phyloP scores from a whole-genome alignment of 2,888 invertebrate species.

The Parnassius glacialis region DNA sequence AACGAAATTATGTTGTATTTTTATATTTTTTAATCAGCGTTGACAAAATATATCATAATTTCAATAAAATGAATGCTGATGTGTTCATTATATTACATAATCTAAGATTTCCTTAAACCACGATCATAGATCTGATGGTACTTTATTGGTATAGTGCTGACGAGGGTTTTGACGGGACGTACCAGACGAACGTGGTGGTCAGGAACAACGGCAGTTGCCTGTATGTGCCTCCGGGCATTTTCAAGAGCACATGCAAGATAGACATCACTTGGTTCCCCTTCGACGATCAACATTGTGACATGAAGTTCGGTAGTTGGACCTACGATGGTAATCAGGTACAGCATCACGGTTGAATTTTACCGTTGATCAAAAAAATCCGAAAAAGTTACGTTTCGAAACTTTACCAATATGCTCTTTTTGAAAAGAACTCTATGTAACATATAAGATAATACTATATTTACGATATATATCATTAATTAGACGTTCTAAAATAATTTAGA shows the following conservation, averaged over 20 bases:
- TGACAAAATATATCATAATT: too few species aligned
- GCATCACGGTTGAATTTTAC: conserved; percentile 20
- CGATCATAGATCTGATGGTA: conserved; percentile 38
- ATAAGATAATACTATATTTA: too few species aligned
- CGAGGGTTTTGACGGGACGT: conserved; percentile 99
- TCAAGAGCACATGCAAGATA: conserved; percentile 99
- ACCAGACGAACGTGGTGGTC: conserved; percentile 99
- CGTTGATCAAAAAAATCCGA: conserved; percentile 3
- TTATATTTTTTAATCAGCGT: too few species aligned
- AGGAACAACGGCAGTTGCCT: conserved; percentile 98
- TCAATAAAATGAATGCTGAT: too few species aligned
- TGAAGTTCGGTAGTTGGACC: conserved; percentile 99
- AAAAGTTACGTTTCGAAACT: conserved; percentile 1
- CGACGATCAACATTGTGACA: conserved; percentile 99
- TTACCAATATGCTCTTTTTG: conserved; percentile 11
- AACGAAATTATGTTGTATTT: too few species aligned
- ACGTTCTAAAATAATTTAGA: too few species aligned
- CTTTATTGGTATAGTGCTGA: conserved; percentile 91
- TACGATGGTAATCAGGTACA: conserved; percentile 98
- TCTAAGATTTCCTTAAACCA: neutral
- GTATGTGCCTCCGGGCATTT: conserved; percentile 99
- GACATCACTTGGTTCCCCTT: conserved; percentile 99
- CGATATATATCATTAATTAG: too few species aligned
- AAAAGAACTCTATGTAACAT: neutral
- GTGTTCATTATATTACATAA: too few species aligned